Base-by-base conservation (phyloP, 1,140 invertebrate genomes). In the Zaprionus taronus region DNA sequence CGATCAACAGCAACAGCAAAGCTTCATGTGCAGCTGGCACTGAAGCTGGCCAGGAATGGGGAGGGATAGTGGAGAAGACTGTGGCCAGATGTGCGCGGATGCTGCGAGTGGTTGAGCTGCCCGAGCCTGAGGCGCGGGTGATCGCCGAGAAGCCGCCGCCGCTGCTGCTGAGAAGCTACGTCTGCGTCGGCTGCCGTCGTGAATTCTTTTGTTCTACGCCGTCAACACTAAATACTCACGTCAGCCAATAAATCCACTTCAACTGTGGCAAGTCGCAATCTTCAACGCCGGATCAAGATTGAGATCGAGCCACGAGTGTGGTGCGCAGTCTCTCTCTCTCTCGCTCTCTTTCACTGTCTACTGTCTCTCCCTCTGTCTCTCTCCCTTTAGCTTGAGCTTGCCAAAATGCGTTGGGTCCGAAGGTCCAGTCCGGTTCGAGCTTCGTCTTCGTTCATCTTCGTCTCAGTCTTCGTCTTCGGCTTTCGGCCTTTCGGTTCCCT, bases 211-310 rank as follows among this genome's bases (percentile, higher is more conserved):
- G 91, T 92, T 91, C 87, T 92, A 86, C 79, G 82, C 91, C 91
- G 91, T 92, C 91, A 92, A 85, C 91, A 91, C 91, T 92, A 92
- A 92, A 92, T 84, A 90, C 91, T 91, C 87, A 92, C 91, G 91
- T 92, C 91, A 92, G 83, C 85, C 89, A 89, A 92, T 92, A 92
- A 92, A 92, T 92, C 91, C 84, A 92, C 91, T 86, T 92, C 84
- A 90, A 83, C 82, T 75, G 66, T 72, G 58, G 53, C 66, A 60
- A 64, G 70, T 77, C 79, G 77, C 90, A 80, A 80, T 86, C 72
- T 75, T 61, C 63, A 65, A 65, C 61, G 56, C 65, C 57, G 53
- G 64, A 74, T 67, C 71, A 26, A 65, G 73, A 76, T 76, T 76
- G 61, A 72, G 73, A 76, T 76, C 69, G 22, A 61, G 72, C 38